Percentiles rank a stretch among this genome's conserved stretches.
These are phyloP conservation scores for Synanthedon vespiformis DNA, from an alignment of 2,888 invertebrate species.

Conservation along the genomic window DNA sequence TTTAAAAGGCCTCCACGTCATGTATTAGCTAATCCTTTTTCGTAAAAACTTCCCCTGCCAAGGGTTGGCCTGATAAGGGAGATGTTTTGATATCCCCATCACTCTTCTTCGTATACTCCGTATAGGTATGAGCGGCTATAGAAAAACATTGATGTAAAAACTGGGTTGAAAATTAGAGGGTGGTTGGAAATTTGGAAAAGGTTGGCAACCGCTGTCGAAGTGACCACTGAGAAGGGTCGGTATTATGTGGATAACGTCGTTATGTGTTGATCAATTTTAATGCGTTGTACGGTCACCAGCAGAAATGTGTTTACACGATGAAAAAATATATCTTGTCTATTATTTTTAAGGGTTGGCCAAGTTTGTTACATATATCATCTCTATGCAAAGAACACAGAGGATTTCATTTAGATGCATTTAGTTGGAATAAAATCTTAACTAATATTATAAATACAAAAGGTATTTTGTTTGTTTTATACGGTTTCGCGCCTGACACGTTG, in stretches of 20 bases:
- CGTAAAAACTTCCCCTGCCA: slow-evolving; percentile 43
- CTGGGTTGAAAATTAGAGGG: slow-evolving; percentile 55
- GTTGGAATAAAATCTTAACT: too few species aligned
- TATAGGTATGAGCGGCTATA: slow-evolving; percentile 45
- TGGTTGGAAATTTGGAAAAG: slow-evolving; percentile 42
- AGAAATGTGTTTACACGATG: neutral
- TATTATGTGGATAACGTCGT: slow-evolving; percentile 66
- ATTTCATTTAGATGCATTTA: too few species aligned
- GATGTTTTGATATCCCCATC: slow-evolving; percentile 67
- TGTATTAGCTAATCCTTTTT: slow-evolving; percentile 55
- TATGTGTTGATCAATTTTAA: slow-evolving; percentile 71
- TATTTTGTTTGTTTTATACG: too few species aligned
- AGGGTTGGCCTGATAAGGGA: slow-evolving; percentile 48
- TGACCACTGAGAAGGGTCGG: slow-evolving; percentile 68
- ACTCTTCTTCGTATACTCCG: slow-evolving; percentile 44
- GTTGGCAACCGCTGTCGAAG: slow-evolving; percentile 63
- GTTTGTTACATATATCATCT: too few species aligned
- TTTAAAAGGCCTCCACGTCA: slow-evolving; percentile 36
- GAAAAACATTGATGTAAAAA: slow-evolving; percentile 71
- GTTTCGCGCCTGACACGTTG: too few species aligned
- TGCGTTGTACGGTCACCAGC: slow-evolving; percentile 22
- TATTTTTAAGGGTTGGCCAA: neutral
- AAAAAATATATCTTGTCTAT: neutral
- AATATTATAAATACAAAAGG: too few species aligned
- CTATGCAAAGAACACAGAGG: too few species aligned